A percentile compares a stretch with the other conserved stretches of the same genome.
Evolutionary conservation across 2,888 invertebrate species (phyloP).

Genomic region (Abrostola tripartita): DNA sequence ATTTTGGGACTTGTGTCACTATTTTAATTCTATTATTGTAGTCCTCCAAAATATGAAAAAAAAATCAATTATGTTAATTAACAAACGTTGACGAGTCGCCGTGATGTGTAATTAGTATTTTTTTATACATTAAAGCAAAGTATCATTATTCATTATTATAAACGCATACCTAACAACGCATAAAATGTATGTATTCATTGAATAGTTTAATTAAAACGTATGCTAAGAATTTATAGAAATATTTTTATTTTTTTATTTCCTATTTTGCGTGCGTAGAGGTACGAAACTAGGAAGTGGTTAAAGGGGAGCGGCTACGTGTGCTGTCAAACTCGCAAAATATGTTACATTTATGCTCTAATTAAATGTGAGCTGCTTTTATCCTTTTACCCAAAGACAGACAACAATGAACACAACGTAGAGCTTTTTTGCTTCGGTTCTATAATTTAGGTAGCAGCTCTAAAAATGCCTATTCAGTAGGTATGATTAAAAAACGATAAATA

Average conservation of each 20-base stretch:
- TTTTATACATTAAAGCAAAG: background rate
- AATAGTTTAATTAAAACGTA: constrained; percentile 2
- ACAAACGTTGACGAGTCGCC: no score
- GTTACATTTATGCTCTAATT: background rate
- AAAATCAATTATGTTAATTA: no score
- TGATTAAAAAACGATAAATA: no score
- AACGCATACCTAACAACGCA: background rate
- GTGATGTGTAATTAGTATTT: background rate
- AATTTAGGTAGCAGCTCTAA: no score
- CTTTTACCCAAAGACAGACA: no score
- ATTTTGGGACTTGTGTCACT: no score
- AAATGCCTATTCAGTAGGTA: no score
- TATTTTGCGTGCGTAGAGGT: background rate
- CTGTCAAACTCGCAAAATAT: background rate
- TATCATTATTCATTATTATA: background rate
- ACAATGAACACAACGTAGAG: no score
- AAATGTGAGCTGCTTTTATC: no score
- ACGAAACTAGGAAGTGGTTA: constrained; percentile 1
- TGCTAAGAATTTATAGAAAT: background rate
- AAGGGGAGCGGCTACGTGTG: background rate
- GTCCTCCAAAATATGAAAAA: no score
- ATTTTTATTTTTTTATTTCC: background rate
- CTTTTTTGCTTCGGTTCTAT: no score
- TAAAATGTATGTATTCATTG: background rate
- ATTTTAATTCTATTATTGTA: no score